Evolutionary conservation across 2,113 vertebrate genomes (phyloP), one percentile per base, ranked within the genome.

Genomic region (Proteles cristata): DNA sequence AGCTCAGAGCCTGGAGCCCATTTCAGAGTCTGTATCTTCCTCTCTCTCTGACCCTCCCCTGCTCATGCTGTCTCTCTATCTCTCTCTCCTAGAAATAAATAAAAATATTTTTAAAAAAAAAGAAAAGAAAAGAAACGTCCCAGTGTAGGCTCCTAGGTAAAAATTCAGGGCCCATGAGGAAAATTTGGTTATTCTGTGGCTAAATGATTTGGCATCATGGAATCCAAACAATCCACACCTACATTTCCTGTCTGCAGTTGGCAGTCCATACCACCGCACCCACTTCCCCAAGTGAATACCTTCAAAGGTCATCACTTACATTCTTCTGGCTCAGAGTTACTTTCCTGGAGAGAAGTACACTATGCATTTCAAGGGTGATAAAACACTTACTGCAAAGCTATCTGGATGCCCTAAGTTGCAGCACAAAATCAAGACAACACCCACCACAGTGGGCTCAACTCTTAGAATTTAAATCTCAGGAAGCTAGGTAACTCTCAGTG

Each of bases 171-270:
- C 15, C 16, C 26, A 74, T 15, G 16, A 45, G 25, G 17, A 3
- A 45, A 55, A 58, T n/a, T 71, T 81, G 50, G 21, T 35, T 39
- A 31, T 28, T 84, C 25, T 87, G 23, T n/a, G 6, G 71, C 12
- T 79, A 81, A 25, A 92, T 93, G 79, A 93, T 33, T 58, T 43
- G 83, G 63, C 87, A 79, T 12, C 26, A 81, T 88, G 84, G 83
- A 96, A 96, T 92, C 68, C 58, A 55, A 88, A 82, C n/a, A 39
- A n/a, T 79, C n/a, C 28, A 53, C 26, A 65, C 35, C 14, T 17
- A 35, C 63, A 45, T 45, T 97, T 91, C 89, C 92, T 69, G 43
- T 80, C 66, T 83, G 79, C 4, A n/a, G 26, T 79, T 66, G 28
- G 31, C 55, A 73, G 31, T 33, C 39, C 11, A 55, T 19, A 63